A percentile compares a stretch with the other conserved stretches of the same genome.
Evolutionary conservation across 2,113 vertebrate species (phyloP).

Genomic region (Hypanus sabinus): DNA sequence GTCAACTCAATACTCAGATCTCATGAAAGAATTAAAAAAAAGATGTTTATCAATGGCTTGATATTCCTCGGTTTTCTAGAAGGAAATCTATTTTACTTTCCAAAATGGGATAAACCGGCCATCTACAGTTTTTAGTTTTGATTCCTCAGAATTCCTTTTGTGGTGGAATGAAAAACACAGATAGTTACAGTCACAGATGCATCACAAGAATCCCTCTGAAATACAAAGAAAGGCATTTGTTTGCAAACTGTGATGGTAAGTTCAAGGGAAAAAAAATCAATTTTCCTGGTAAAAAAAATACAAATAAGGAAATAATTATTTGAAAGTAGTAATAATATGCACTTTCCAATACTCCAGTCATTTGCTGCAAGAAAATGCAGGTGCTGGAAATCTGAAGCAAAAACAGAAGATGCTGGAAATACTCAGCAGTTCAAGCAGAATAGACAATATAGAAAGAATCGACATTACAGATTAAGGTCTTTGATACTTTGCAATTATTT

Average conservation of each 20-base stretch:
- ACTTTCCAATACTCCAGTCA: not conserved
- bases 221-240: not conserved
- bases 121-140: not conserved
- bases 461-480: no score
- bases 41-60: not conserved
- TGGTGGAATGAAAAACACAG: not conserved
- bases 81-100: not conserved
- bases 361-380: no score
- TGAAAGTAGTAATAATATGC: not conserved
- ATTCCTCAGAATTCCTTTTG: not conserved
- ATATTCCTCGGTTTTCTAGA: not conserved
- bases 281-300: not conserved
- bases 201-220: not conserved
- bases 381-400: no score
- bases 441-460: no score
- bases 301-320: not conserved
- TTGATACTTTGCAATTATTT: not conserved
- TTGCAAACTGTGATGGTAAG: not conserved
- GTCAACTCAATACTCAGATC: no score
- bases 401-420: no score
- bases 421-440: no score
- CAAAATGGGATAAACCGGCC: not conserved
- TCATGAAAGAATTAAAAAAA: no score
- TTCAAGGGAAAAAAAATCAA: not conserved
- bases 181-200: not conserved